Evolutionary conservation across 2,888 invertebrate species (phyloP).

Genomic region (Odontothrips loti): DNA sequence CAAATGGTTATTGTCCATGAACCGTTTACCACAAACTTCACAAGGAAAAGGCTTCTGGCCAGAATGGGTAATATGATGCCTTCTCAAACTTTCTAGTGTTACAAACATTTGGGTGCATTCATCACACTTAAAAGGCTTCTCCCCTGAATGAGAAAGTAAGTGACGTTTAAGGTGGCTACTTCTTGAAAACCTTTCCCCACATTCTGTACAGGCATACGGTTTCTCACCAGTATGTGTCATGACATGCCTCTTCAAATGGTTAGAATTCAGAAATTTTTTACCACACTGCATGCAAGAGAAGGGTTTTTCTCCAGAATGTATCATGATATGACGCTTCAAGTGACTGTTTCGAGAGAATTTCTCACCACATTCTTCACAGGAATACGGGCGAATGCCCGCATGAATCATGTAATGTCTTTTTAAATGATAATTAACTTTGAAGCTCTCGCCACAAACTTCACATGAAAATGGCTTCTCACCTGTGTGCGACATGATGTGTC

Average conservation of each 20-base stretch:
- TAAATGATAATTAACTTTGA: constrained; percentile 6
- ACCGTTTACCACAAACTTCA: constrained; percentile 1
- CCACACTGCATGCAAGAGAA: neutral
- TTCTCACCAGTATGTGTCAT: constrained; percentile 7
- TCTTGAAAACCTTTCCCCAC: neutral
- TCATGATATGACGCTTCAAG: neutral
- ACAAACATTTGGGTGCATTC: constrained; percentile 10
- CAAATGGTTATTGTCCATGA: constrained; percentile 2
- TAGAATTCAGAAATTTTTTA: constrained; percentile 1
- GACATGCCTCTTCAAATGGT: neutral
- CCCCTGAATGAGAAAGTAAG: neutral
- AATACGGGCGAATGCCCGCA: neutral
- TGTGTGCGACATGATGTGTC: neutral
- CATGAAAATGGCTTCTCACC: neutral
- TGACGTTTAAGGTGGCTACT: neutral
- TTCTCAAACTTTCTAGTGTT: neutral
- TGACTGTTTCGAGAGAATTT: constrained; percentile 10
- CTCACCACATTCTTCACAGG: neutral
- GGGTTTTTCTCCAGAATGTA: constrained; percentile 7
- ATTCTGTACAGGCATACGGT: neutral
- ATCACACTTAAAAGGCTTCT: constrained; percentile 7
- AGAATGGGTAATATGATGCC: neutral
- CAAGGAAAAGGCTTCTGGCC: neutral
- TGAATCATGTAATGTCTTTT: constrained; percentile 12
- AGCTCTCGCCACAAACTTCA: neutral